phyloP scores from a whole-genome alignment of 1,140 invertebrate species.

The Megalopta genalis region DNA sequence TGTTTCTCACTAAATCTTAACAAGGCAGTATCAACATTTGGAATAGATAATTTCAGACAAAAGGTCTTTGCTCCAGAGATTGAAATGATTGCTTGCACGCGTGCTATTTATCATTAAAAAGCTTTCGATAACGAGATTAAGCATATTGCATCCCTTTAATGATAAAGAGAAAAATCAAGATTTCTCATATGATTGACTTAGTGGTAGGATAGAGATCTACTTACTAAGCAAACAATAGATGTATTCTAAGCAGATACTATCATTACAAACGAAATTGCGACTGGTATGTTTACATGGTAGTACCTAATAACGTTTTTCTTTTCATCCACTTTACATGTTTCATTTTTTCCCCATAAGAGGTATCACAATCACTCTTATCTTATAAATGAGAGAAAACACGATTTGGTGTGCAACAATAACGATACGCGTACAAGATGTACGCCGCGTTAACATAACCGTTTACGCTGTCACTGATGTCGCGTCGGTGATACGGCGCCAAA shows the following conservation, averaged over 20 bases:
- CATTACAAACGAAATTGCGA: constrained; percentile 52
- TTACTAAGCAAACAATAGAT: constrained; percentile 54
- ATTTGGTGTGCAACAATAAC: not conserved
- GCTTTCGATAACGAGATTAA: constrained; percentile 62
- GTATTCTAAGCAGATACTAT: constrained; percentile 61
- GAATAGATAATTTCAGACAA: constrained; percentile 62
- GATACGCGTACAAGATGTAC: constrained; percentile 40
- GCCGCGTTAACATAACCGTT: constrained; percentile 70
- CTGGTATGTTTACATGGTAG: constrained; percentile 47
- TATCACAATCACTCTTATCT: no score
- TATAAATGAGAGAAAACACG: not conserved
- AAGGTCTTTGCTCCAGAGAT: constrained; percentile 32
- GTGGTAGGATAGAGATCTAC: constrained; percentile 49
- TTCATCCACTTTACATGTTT: constrained; percentile 52
- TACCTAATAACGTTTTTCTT: constrained; percentile 23
- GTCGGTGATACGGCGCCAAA: constrained; percentile 56
- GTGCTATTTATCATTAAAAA: constrained; percentile 51
- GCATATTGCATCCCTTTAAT: constrained; percentile 51
- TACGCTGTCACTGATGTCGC: constrained; percentile 66
- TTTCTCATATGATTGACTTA: constrained; percentile 54
- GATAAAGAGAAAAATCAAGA: constrained; percentile 50
- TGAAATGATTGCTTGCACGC: constrained; percentile 35
- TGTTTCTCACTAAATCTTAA: constrained; percentile 23
- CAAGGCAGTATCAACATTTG: constrained; percentile 37
- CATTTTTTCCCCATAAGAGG: no score